Percentiles rank a stretch among this genome's conserved stretches.
Evolutionary conservation across 2,888 invertebrate species (phyloP).

Genomic region (Villa cingulata): DNA sequence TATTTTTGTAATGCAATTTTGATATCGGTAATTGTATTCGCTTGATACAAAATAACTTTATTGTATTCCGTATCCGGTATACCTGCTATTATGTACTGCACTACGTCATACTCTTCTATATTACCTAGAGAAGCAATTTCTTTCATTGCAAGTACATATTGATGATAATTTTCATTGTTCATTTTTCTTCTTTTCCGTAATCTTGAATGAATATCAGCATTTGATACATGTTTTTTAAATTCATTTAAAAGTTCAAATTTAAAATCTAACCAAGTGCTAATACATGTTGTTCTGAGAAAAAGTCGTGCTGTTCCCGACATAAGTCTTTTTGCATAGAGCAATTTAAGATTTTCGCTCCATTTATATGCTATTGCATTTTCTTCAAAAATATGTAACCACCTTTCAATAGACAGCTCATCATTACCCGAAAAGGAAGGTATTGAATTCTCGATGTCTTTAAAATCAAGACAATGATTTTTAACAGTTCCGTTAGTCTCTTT

Average conservation of each 20-base stretch:
- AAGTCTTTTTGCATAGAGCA: constrained; percentile 8
- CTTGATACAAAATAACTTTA: no score
- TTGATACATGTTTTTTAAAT: constrained; percentile 5
- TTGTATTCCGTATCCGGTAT: no score
- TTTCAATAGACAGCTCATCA: constrained; percentile 7
- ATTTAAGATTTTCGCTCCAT: constrained; percentile 5
- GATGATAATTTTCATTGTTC: constrained; percentile 6
- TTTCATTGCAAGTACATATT: constrained; percentile 8
- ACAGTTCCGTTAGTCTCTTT: no score
- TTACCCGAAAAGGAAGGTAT: constrained; percentile 7
- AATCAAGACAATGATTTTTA: no score
- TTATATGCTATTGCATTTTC: constrained; percentile 3
- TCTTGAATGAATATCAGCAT: constrained; percentile 7
- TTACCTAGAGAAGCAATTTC: constrained; percentile 4
- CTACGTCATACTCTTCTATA: constrained; percentile 7
- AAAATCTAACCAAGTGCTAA: constrained; percentile 5
- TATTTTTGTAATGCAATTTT: no score
- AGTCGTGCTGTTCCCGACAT: constrained; percentile 8
- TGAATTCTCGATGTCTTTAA: constrained; percentile 7
- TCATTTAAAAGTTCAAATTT: constrained; percentile 6
- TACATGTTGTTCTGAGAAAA: constrained; percentile 4
- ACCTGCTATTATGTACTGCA: constrained; percentile 7
- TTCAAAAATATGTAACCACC: constrained; percentile 8
- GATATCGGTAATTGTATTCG: no score
- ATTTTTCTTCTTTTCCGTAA: constrained; percentile 4